Evolutionary conservation across 2,888 invertebrate species (phyloP).

Genomic region (Bellardia pandia): DNA sequence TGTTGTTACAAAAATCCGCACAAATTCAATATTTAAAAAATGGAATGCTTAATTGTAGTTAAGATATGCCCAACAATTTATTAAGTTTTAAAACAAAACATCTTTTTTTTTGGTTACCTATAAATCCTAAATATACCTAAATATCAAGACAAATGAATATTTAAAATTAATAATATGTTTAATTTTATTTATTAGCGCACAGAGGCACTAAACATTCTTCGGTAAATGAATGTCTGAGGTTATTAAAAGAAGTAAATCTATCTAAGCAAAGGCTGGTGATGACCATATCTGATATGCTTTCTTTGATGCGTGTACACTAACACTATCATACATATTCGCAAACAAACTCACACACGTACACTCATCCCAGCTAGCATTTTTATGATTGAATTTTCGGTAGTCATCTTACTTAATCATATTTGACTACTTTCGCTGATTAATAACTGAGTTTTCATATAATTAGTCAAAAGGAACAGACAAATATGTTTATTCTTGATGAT

Average conservation of each 20-base stretch:
- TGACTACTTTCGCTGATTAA: no score
- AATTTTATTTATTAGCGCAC: not conserved
- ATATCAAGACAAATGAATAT: not conserved
- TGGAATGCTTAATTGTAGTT: no score
- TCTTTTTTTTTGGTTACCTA: not conserved
- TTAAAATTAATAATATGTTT: not conserved
- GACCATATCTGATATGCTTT: not conserved
- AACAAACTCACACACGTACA: not conserved
- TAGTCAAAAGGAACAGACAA: no score
- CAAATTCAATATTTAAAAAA: no score
- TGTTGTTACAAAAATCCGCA: no score
- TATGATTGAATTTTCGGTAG: no score
- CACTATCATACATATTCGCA: not conserved
- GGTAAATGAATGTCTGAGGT: not conserved
- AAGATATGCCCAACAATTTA: no score
- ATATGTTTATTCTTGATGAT: no score
- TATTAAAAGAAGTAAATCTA: not conserved
- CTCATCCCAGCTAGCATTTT: no score
- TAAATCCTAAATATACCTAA: not conserved
- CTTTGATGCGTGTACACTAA: not conserved
- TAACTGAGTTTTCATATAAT: no score
- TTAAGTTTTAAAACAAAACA: no score
- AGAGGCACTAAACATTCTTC: not conserved
- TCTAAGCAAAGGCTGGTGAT: not conserved
- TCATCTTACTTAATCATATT: no score